phyloP scores from a whole-genome alignment of 2,888 invertebrate genomes.

The Trichogramma dendrolimi region DNA sequence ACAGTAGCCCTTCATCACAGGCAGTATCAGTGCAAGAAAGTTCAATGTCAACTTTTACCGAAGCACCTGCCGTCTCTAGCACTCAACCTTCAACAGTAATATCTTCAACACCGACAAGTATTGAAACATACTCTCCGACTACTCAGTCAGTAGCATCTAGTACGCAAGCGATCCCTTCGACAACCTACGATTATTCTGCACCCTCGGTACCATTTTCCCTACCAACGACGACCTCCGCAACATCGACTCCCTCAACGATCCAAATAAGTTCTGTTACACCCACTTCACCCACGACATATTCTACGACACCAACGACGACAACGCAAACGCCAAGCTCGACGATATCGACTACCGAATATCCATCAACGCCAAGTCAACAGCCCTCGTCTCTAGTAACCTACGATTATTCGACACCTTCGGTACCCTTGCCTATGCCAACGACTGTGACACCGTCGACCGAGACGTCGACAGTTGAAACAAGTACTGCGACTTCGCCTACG shows the following conservation, averaged over 20 bases:
- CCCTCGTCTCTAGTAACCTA: constrained; percentile 1
- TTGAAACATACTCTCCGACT: not conserved
- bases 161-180: not conserved
- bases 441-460: not conserved
- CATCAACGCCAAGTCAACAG: constrained; percentile 3
- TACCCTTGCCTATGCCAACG: not conserved
- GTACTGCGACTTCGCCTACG: constrained; percentile 9
- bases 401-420: constrained; percentile 11
- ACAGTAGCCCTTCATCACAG: no score
- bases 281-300: not conserved
- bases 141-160: not conserved
- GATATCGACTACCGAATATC: not conserved
- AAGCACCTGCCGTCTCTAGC: not conserved
- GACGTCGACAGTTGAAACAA: not conserved
- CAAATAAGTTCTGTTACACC: constrained; percentile 4
- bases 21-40: no score
- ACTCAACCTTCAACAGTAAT: not conserved
- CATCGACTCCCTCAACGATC: not conserved
- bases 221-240: not conserved
- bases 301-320: constrained; percentile 1
- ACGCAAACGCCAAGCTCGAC: constrained; percentile 8
- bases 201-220: constrained; percentile 7
- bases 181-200: constrained; percentile 4
- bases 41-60: constrained; percentile 1
- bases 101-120: not conserved